Base-by-base conservation (phyloP, 1,140 invertebrate species). In the Brachionus paranguensis region DNA sequence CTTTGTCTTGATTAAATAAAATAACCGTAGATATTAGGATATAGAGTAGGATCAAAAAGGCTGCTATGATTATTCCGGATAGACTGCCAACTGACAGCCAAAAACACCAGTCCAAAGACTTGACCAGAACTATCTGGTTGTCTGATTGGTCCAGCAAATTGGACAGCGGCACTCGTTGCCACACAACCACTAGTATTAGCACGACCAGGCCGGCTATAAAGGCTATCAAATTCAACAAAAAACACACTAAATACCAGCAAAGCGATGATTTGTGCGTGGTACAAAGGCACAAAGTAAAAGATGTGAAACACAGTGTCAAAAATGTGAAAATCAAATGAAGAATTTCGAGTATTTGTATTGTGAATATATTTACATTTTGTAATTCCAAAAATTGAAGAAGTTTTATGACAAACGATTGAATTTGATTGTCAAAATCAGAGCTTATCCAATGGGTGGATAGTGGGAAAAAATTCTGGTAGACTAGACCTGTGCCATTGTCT, bases 171-270 rank as follows among this genome's bases (percentile, higher is more conserved):
- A 12, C 8, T 27, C 29, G 4, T 64, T 81, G 78, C 78, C 78
- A 81, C 12, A 47, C 33, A 45, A 81, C 78, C 24, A 81, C 64
- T 47, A 81, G n/a, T 14, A 60, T 68, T 6, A 81, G 11, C 8
- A 68, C 53, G 10, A 64, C 53, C 20, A 81, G 27, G 41, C 78
- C 78, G 20, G 64, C 8, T 1, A 81, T 24, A 81, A 81, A 81
- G 2, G 53, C 10, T 24, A 81, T 41, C 33, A 81, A 60, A 45
- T 53, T 64, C 11, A 81, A 29, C 29, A 81, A 81, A 81, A 68
- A 81, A 64, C 33, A 81, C 17, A 81, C 78, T 20, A 81, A 68
- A 64, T 81, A 81, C 78, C 78, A 81, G 37, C 78, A 81, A n/a
- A 81, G 33, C 1, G 53, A 64, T 10, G 53, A 64, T 24, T 68